phyloP scores from a whole-genome alignment of 1,140 invertebrate species.

The Phymorhynchus buccinoides region DNA sequence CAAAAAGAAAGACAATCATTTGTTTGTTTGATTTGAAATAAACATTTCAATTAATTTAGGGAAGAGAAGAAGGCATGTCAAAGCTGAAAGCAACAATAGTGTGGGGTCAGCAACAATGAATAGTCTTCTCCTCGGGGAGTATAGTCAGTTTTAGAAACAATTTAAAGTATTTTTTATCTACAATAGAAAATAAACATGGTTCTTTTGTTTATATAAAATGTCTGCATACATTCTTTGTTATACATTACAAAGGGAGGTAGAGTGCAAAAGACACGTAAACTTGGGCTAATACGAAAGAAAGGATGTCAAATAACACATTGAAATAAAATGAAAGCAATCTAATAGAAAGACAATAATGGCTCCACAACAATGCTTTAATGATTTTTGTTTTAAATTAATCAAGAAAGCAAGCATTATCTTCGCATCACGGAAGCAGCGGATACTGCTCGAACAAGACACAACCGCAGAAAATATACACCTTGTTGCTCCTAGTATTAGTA shows the following conservation, averaged over 20 bases:
- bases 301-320: neutral
- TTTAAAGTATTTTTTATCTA: too few relatives aligned
- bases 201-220: neutral
- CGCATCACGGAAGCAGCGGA: neutral
- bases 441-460: neutral
- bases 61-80: neutral
- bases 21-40: neutral
- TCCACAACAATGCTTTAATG: neutral
- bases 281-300: neutral
- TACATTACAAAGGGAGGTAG: neutral
- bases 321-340: too few relatives aligned
- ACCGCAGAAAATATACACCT: constrained; percentile 11
- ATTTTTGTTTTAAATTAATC: neutral
- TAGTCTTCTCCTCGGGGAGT: too few relatives aligned
- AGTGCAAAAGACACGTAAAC: neutral
- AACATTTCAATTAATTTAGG: neutral
- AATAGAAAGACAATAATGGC: too few relatives aligned
- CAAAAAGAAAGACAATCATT: neutral
- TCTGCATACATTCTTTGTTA: neutral
- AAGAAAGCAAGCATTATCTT: neutral
- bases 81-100: too few relatives aligned
- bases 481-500: neutral
- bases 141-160: too few relatives aligned
- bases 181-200: neutral
- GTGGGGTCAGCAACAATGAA: too few relatives aligned